Evolutionary conservation across 2,888 invertebrate genomes (phyloP), one percentile per base, ranked within the genome.

Genomic region (Matsumyia berberina): DNA sequence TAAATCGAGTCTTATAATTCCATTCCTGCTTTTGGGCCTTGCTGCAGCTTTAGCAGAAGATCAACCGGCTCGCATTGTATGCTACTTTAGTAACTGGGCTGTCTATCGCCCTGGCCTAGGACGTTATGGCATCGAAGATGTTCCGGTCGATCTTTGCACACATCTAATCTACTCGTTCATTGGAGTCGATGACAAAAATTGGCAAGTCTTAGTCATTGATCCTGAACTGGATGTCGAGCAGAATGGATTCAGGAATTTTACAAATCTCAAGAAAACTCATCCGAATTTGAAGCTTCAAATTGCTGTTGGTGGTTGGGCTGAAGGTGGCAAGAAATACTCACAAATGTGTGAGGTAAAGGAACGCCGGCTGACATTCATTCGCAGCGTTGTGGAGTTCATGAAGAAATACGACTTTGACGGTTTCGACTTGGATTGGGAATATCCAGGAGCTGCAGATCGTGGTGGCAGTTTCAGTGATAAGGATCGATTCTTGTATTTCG

Each of bases 301-400:
- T 0, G 97, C 97, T 0, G 95, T 97, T 0, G 97, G 97, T 0
- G 97, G 97, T 0, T 97, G 97, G 97, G 97, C 95, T 0, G 97
- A 97, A 89, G 97, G 97, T 11, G 97, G 97, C 17, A 93, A 94
- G 86, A 97, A 97, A 90, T 97, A 97, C 91, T 97, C 97, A 0
- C 93, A 94, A 60, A 95, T 97, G 94, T 96, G 96, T 0, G 93
- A 95, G 0, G 93, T 94, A 53, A 95, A 95, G 88, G 93, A 93
- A 64, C 93, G 94, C 17, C 93, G 97, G 62, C 93, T 94, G 88
- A 92, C 93, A 1, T 97, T 97, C 89, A 95, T 97, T 85, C 92
- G 92, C 55, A 96, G 96, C 88, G 94, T 96, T 62, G 94, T 97
- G 57, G 95, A 93, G 86, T 96, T 96, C 89, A 94, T 97, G 93